These are phyloP conservation scores for Taphrorychus bicolor DNA, from an alignment of 2,888 invertebrate species.

Conservation along the genomic window DNA sequence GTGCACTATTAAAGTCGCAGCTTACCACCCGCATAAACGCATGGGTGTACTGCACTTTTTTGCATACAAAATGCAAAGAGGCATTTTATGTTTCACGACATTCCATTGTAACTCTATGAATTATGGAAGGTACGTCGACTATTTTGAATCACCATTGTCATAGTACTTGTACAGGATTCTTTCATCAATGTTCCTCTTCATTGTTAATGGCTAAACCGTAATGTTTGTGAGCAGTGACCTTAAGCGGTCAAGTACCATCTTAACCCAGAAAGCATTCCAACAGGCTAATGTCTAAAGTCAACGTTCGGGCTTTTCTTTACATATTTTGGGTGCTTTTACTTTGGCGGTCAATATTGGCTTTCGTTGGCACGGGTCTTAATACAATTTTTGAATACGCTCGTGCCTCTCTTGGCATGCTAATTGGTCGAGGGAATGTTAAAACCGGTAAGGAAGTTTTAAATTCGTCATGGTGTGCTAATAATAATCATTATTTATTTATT, in stretches of 20 bases:
- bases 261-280: not conserved
- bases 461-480: too few species aligned
- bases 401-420: too few species aligned
- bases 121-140: too few species aligned
- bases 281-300: not conserved
- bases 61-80: not conserved
- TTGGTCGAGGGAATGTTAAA: too few species aligned
- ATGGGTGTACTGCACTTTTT: not conserved
- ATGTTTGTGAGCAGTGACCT: not conserved
- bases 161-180: not conserved
- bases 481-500: conserved; percentile 17
- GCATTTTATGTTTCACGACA: not conserved
- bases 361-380: not conserved
- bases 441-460: too few species aligned
- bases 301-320: not conserved
- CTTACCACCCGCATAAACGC: not conserved
- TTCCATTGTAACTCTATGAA: not conserved
- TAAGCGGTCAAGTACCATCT: conserved; percentile 4
- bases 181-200: not conserved
- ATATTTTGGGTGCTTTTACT: conserved; percentile 7
- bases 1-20: not conserved
- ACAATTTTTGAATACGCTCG: conserved; percentile 7
- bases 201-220: not conserved
- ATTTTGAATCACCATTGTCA: not conserved
- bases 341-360: not conserved